A percentile compares a stretch with the other conserved stretches of the same genome.
Evolutionary conservation across 2,797 vertebrate species (phyloP).

Genomic region (Acrocephalus scirpaceus): DNA sequence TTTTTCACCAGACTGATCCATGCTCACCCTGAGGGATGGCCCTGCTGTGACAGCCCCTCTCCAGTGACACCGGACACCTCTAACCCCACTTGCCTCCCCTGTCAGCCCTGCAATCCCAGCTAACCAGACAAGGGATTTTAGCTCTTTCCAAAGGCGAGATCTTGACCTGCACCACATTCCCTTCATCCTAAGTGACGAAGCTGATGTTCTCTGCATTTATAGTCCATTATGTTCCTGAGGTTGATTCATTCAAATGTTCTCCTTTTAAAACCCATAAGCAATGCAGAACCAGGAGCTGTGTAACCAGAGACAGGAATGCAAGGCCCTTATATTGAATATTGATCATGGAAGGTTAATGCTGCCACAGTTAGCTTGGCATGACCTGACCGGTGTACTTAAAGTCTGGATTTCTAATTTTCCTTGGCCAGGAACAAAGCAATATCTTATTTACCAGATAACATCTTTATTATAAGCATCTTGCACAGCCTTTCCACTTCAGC

Average conservation of each 20-base stretch:
- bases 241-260: background rate
- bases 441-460: slow-evolving; percentile 41
- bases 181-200: background rate
- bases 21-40: background rate
- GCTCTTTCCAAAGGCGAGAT: background rate
- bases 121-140: background rate
- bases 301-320: background rate
- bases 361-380: slow-evolving; percentile 19
- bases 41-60: background rate
- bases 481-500: slow-evolving; percentile 50
- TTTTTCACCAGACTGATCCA: background rate
- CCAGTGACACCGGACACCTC: background rate
- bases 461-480: slow-evolving; percentile 67
- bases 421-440: background rate
- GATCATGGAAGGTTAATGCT: background rate
- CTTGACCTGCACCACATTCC: background rate
- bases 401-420: slow-evolving; percentile 22
- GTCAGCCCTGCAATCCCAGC: slow-evolving; percentile 13
- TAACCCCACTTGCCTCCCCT: slow-evolving; percentile 2
- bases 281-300: background rate
- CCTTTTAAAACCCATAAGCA: background rate
- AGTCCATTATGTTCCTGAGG: background rate
- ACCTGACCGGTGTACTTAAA: background rate
- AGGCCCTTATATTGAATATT: background rate
- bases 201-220: background rate